A percentile compares a stretch with the other conserved stretches of the same genome.
Conservation (phyloP, 92 coral and sea anemone genomes). For the Palythoa grandiflora region DNA sequence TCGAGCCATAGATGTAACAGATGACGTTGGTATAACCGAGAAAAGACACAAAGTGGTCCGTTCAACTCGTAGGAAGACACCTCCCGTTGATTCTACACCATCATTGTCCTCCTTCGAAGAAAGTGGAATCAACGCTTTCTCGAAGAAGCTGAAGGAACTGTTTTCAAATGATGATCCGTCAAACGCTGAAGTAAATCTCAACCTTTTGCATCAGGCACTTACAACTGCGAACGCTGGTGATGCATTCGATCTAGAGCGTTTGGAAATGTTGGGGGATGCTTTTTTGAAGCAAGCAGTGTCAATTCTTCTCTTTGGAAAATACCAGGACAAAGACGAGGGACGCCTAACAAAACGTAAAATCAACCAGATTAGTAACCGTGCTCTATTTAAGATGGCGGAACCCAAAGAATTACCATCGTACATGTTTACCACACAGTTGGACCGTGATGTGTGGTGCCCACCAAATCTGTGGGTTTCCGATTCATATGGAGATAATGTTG, state of each 20-base stretch:
- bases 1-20: slow-evolving; percentile 25
- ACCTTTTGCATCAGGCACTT: slow-evolving; percentile 80
- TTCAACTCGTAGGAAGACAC: slow-evolving; percentile 40
- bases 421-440: slow-evolving; percentile 72
- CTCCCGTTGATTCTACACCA: background rate
- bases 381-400: slow-evolving; percentile 75
- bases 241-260: slow-evolving; percentile 85
- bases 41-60: slow-evolving; percentile 25
- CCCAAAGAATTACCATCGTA: slow-evolving; percentile 69
- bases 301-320: slow-evolving; percentile 76
- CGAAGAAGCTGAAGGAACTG: slow-evolving; percentile 33
- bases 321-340: slow-evolving; percentile 88
- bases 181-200: slow-evolving; percentile 57
- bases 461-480: slow-evolving; percentile 57
- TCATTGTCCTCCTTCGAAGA: background rate
- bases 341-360: slow-evolving; percentile 84
- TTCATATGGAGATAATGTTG: background rate
- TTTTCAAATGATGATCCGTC: slow-evolving; percentile 36
- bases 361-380: slow-evolving; percentile 84
- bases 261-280: slow-evolving; percentile 99
- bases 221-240: slow-evolving; percentile 86
- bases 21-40: background rate
- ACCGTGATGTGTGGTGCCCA: slow-evolving; percentile 83
- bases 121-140: background rate
- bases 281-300: slow-evolving; percentile 96